These are phyloP conservation scores for Seira sanloemensis DNA, from an alignment of 2,888 invertebrate genomes.

Conservation along the genomic window DNA sequence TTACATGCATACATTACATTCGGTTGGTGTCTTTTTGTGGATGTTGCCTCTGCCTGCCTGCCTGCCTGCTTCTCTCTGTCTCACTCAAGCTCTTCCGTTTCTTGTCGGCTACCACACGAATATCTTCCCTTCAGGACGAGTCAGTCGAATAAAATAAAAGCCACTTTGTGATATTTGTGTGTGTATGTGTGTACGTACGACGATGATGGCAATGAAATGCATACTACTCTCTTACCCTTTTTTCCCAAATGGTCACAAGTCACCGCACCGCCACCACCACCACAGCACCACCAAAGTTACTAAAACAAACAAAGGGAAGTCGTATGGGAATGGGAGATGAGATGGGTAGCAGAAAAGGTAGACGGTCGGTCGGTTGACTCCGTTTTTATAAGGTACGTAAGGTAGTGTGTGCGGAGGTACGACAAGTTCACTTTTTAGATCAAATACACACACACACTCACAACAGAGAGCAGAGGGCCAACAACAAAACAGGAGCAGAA, in stretches of 20 bases:
- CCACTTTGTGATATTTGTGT: slow-evolving; percentile 21
- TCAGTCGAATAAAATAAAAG: slow-evolving; percentile 10
- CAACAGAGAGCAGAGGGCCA: background rate
- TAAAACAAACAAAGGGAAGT: slow-evolving; percentile 42
- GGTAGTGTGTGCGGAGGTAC: background rate
- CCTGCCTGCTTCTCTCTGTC: too few species aligned
- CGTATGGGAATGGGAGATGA: slow-evolving; percentile 10
- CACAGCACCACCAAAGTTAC: slow-evolving; percentile 19
- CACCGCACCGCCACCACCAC: slow-evolving; percentile 15
- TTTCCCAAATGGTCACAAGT: slow-evolving; percentile 53
- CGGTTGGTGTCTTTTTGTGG: background rate
- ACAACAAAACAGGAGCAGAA: background rate
- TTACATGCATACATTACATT: background rate
- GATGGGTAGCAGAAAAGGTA: slow-evolving; percentile 8
- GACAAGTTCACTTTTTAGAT: background rate
- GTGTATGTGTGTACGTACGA: background rate
- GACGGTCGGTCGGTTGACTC: slow-evolving; percentile 28
- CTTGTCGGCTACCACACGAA: slow-evolving; percentile 53
- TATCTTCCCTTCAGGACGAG: slow-evolving; percentile 28
- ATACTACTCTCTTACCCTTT: slow-evolving; percentile 34
- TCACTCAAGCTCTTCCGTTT: slow-evolving; percentile 52
- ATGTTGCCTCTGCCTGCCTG: background rate
- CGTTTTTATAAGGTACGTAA: slow-evolving; percentile 6
- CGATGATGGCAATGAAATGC: slow-evolving; percentile 12
- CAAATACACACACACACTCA: background rate